A percentile compares a stretch with the other conserved stretches of the same genome.
Conservation (phyloP, 2,888 invertebrate species). For the Lathronympha strigana region DNA sequence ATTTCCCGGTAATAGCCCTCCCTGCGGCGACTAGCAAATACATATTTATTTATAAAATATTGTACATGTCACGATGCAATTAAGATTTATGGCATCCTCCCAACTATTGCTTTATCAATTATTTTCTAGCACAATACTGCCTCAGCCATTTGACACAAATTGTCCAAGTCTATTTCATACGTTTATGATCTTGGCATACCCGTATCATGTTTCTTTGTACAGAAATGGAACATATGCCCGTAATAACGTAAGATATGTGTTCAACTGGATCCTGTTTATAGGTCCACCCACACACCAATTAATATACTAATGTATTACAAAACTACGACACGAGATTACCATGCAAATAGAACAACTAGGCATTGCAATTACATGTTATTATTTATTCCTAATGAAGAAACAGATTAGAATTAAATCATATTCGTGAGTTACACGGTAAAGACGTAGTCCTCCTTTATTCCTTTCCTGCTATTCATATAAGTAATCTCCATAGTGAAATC, state of each 20-base stretch:
- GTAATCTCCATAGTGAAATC: too few species aligned
- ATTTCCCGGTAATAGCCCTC: background rate
- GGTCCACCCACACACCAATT: slow-evolving; percentile 23
- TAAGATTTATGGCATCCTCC: background rate
- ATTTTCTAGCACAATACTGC: slow-evolving; percentile 6
- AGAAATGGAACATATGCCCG: slow-evolving; percentile 14
- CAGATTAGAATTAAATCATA: background rate
- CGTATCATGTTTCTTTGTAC: background rate
- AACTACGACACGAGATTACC: slow-evolving; percentile 4
- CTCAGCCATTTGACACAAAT: slow-evolving; percentile 11
- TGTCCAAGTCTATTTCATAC: background rate
- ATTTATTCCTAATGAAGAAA: background rate
- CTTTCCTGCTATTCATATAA: too few species aligned
- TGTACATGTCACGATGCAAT: background rate
- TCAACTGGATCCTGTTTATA: slow-evolving; percentile 14
- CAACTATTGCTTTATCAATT: background rate
- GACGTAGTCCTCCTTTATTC: too few species aligned
- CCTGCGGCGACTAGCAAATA: background rate
- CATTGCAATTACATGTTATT: background rate
- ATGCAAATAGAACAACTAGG: slow-evolving; percentile 13
- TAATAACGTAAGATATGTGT: slow-evolving; percentile 18
- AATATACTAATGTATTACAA: slow-evolving; percentile 15
- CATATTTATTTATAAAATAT: slow-evolving; percentile 1
- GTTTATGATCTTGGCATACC: background rate
- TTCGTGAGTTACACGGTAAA: too few species aligned